Evolutionary conservation across 2,113 vertebrate genomes (phyloP).

Genomic region (Malurus melanocephalus): DNA sequence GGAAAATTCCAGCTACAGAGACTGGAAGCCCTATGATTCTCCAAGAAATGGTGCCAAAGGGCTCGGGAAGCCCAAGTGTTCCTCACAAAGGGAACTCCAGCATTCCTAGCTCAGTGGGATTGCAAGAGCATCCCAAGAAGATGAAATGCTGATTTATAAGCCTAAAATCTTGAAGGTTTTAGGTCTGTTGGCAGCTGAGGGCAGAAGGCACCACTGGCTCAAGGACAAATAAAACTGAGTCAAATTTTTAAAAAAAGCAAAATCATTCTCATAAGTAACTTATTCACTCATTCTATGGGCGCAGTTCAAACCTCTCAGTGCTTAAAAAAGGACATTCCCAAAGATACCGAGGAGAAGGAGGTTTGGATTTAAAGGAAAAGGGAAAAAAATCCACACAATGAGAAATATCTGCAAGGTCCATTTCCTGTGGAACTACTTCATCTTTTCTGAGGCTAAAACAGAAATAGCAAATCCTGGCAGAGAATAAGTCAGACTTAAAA

Average conservation of each 20-base stretch:
- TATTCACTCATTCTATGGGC: not conserved
- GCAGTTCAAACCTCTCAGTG: not conserved
- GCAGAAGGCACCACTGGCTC: not conserved
- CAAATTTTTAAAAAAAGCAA: not conserved
- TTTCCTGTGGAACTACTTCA: not conserved
- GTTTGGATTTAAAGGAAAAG: not conserved
- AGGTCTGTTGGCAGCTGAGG: not conserved
- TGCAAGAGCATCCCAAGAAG: not conserved
- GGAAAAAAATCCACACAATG: not conserved
- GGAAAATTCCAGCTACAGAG: not conserved
- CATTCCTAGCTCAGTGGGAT: not conserved
- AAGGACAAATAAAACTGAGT: not conserved
- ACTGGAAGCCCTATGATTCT: not conserved
- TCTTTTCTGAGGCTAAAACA: not conserved
- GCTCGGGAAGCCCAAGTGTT: not conserved
- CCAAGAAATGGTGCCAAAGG: not conserved
- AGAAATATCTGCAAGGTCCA: not conserved
- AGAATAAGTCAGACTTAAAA: not conserved
- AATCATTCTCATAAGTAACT: not conserved
- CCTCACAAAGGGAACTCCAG: not conserved
- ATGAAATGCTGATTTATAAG: not conserved
- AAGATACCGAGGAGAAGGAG: not conserved
- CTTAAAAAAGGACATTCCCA: not conserved
- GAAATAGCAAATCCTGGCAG: not conserved
- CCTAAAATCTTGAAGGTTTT: not conserved